These are phyloP conservation scores for Cyprinodon brontotheroides DNA, from an alignment of 2,113 vertebrate genomes.

Conservation along the genomic window DNA sequence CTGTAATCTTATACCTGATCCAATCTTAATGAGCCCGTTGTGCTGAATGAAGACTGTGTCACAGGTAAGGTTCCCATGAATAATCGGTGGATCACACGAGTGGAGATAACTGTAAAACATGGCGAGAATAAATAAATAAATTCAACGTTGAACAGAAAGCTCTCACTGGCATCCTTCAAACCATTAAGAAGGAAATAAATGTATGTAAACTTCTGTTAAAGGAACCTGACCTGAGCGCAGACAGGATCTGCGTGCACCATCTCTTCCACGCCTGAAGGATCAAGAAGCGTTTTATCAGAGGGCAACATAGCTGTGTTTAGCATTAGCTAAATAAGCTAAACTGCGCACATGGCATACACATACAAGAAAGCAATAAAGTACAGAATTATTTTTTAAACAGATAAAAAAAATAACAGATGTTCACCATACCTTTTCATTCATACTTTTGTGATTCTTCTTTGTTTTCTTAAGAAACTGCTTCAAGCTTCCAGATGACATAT, in stretches of 20 bases:
- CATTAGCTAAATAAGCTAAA: not conserved
- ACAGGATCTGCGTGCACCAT: constrained; percentile 98
- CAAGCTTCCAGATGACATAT: constrained; percentile 98
- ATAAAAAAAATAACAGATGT: not conserved
- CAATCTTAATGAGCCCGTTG: constrained; percentile 98
- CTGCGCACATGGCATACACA: not conserved
- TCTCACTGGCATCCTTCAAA: not conserved
- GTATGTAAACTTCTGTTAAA: not conserved
- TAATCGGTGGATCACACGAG: constrained; percentile 82
- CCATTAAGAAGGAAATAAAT: not conserved
- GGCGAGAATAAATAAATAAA: not conserved
- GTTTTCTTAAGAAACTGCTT: constrained; percentile 99
- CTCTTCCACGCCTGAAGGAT: constrained; percentile 92
- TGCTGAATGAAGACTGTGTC: constrained; percentile 99
- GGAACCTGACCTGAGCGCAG: constrained; percentile 89
- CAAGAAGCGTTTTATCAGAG: constrained; percentile 40
- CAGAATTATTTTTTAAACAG: not conserved
- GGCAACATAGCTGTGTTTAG: not conserved
- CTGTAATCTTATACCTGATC: constrained; percentile 85
- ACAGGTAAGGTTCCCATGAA: constrained; percentile 89
- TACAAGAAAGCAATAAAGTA: not conserved
- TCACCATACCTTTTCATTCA: constrained; percentile 93
- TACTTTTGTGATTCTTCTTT: constrained; percentile 98
- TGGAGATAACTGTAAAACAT: constrained; percentile 64
- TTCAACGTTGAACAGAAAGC: constrained; percentile 9